These are phyloP conservation scores for Eupithecia centaureata DNA, from an alignment of 2,888 invertebrate genomes.

Conservation along the genomic window DNA sequence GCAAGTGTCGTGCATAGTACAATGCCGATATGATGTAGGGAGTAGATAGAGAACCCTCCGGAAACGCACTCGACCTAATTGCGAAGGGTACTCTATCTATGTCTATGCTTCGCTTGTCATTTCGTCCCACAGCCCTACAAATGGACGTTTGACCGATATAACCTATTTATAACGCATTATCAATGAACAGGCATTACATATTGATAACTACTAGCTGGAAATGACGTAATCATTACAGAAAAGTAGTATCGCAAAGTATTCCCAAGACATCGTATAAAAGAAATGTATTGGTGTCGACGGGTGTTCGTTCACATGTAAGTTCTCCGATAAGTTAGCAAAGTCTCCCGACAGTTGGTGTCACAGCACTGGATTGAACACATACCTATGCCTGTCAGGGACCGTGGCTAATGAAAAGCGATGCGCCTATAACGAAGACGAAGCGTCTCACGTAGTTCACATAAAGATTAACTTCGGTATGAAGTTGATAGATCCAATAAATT, in stretches of 20 bases:
- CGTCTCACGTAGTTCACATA: slow-evolving; percentile 46
- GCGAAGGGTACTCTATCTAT: slow-evolving; percentile 41
- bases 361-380: slow-evolving; percentile 49
- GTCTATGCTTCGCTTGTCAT: slow-evolving; percentile 43
- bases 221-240: not conserved
- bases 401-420: slow-evolving; percentile 73
- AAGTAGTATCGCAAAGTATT: slow-evolving; percentile 9
- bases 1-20: not conserved
- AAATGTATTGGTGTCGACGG: slow-evolving; percentile 43
- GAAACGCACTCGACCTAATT: slow-evolving; percentile 74
- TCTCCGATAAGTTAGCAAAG: slow-evolving; percentile 55
- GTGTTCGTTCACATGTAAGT: slow-evolving; percentile 52
- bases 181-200: not conserved
- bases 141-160: slow-evolving; percentile 57
- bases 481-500: slow-evolving; percentile 60
- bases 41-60: slow-evolving; percentile 63
- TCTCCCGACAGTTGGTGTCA: slow-evolving; percentile 53
- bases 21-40: slow-evolving; percentile 18
- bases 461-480: slow-evolving; percentile 57
- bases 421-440: slow-evolving; percentile 69
- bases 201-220: not conserved
- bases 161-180: slow-evolving; percentile 27
- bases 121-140: slow-evolving; percentile 49
- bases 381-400: slow-evolving; percentile 53
- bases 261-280: slow-evolving; percentile 34